Evolutionary conservation across 2,888 invertebrate genomes (phyloP), one percentile per base, ranked within the genome.

Genomic region (Seira sanloemensis): DNA sequence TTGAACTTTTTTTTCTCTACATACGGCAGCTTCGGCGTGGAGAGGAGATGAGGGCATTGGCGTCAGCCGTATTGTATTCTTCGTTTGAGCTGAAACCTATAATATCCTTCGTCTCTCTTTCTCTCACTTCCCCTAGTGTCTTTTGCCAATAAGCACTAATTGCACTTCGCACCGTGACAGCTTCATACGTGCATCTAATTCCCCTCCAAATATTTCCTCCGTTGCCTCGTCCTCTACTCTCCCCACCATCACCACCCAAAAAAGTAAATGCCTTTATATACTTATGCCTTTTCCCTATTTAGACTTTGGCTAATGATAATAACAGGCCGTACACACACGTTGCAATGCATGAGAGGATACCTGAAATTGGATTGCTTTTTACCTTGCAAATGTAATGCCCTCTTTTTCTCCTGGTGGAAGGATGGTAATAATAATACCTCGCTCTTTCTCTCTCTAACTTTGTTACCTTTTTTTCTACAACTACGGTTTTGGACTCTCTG

Each of bases 121-220:
- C 50, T 50, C n/a, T 12, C 50, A 65, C 71, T 65, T 25, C 25
- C 77, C 66, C 27, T 23, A 25, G 71, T 50, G 50, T 50, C 50
- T 50, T 81, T 74, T 82, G 81, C 81, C 81, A 82, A 82, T 82
- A 82, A 76, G 81, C 81, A 82, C 81, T 82, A 82, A 82, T 82
- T 82, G 81, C 81, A 82, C 81, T 82, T 82, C 81, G 81, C 81
- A 82, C 81, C 81, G 67, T 82, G 81, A 82, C 81, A 82, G 81
- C 81, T 82, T 82, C 72, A 76, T 82, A 82, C 76, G 66, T 82
- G 69, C 81, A 71, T 82, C 37, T 67, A 66, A 75, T 66, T 7
- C 68, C 50, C 50, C 50, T 50, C 50, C 50, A 50, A 77, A 65
- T 67, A 21, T 54, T 7, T 46, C n/a, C 50, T 50, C 25, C 9